phyloP scores from a whole-genome alignment of 1,140 invertebrate species.

The Magallana angulata region DNA sequence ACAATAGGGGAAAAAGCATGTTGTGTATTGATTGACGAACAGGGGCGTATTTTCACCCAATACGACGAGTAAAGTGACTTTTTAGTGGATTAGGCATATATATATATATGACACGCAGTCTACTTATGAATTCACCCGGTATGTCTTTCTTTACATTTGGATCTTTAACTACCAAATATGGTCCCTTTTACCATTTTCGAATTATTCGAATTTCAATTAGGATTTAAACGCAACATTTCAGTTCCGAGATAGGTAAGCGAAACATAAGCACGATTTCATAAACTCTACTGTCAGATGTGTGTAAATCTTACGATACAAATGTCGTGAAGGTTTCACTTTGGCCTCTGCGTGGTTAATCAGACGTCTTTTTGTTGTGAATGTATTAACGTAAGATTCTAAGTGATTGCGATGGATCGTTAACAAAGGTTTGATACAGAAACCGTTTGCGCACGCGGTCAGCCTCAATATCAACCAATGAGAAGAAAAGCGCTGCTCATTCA shows the following conservation, averaged over 20 bases:
- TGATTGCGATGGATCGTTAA: neutral
- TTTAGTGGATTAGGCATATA: neutral
- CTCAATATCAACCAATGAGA: conserved; percentile 18
- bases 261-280: neutral
- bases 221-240: neutral
- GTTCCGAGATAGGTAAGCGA: neutral
- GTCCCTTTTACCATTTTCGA: neutral
- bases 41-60: neutral
- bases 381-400: neutral
- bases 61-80: neutral
- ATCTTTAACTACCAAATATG: neutral
- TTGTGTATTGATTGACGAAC: conserved; percentile 10
- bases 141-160: neutral
- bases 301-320: neutral
- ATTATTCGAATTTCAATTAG: neutral
- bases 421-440: neutral
- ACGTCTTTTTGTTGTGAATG: neutral
- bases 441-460: conserved; percentile 12
- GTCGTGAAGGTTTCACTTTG: neutral
- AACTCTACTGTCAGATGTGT: neutral
- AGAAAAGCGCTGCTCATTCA: conserved; percentile 3
- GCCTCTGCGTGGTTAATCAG: neutral
- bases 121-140: neutral
- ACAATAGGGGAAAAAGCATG: neutral
- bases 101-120: neutral